Evolutionary conservation across 2,888 invertebrate species (phyloP).

Genomic region (Apamea monoglypha): DNA sequence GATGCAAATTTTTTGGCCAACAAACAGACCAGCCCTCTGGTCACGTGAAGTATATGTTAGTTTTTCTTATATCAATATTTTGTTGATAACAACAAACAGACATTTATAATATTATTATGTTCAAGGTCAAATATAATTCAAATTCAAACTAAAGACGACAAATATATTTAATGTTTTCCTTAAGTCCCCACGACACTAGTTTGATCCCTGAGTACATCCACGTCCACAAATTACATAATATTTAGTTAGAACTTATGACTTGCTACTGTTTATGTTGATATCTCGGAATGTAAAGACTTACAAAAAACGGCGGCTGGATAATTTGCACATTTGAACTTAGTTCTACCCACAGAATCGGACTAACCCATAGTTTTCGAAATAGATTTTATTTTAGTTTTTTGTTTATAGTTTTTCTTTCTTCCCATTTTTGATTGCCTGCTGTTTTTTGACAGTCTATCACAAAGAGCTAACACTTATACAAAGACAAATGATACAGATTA

Average conservation of each 20-base stretch:
- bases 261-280: slow-evolving; percentile 16
- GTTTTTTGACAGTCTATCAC: background rate
- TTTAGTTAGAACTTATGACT: slow-evolving; percentile 13
- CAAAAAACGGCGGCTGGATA: background rate
- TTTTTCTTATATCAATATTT: slow-evolving; percentile 38
- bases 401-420: background rate
- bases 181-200: background rate
- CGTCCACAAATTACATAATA: slow-evolving; percentile 24
- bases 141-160: slow-evolving; percentile 8
- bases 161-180: slow-evolving; percentile 37
- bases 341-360: no score
- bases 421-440: background rate
- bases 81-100: background rate
- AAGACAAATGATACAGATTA: background rate
- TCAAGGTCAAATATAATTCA: slow-evolving; percentile 20
- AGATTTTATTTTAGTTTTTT: no score
- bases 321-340: no score
- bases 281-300: slow-evolving; percentile 11
- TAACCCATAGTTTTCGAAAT: no score
- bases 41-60: no score
- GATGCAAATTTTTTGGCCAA: no score
- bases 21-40: no score
- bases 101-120: slow-evolving; percentile 16
- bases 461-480: background rate
- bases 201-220: slow-evolving; percentile 21